Evolutionary conservation across 30 jellyfish, hydroid and myxozoan species (phyloP), one percentile per base, ranked within the genome.

Genomic region (Turritopsis dohrnii): DNA sequence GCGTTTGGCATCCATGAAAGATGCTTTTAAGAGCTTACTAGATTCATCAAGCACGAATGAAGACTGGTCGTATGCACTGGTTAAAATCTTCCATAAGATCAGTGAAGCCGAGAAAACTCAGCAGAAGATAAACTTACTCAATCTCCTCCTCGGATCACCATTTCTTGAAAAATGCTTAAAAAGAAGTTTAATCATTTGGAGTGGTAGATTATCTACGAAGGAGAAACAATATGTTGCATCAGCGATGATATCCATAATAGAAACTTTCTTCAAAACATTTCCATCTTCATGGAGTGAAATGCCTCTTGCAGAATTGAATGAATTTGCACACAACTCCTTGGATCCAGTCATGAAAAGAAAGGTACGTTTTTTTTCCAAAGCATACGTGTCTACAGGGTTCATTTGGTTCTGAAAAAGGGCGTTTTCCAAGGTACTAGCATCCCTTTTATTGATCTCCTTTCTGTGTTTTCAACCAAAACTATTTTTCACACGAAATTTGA

Each of bases 51-150:
- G 0, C 28, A 23, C 30, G 19, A 69, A 69, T n/a, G 77, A 69
- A 23, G 77, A 69, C 22, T 69, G 77, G 77, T n/a, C 28, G 31
- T 69, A n/a, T 69, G 77, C 28, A 69, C 77, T 69, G 28, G 22
- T 69, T 9, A 27, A n/a, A 69, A 69, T 69, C 28, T 69, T n/a
- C 19, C 30, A 23, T 23, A 69, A 69, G 30, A 27, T 69, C 77
- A n/a, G 77, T 69, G 77, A 69, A 69, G 77, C 30, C 30, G 31
- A 27, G 16, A 23, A 27, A 9, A 69, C 31, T 7, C 23, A 69
- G 30, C 28, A 19, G 31, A 23, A 69, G 30, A 69, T 7, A 8
- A n/a, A 8, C 28, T 7, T 69, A 9, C 30, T 69, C 28, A n/a
- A 16, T 7, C 77, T 69, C 77, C 77, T 69, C 8, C 77, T 8